Base-by-base conservation (phyloP, 2,113 vertebrate species). In the Numida meleagris region DNA sequence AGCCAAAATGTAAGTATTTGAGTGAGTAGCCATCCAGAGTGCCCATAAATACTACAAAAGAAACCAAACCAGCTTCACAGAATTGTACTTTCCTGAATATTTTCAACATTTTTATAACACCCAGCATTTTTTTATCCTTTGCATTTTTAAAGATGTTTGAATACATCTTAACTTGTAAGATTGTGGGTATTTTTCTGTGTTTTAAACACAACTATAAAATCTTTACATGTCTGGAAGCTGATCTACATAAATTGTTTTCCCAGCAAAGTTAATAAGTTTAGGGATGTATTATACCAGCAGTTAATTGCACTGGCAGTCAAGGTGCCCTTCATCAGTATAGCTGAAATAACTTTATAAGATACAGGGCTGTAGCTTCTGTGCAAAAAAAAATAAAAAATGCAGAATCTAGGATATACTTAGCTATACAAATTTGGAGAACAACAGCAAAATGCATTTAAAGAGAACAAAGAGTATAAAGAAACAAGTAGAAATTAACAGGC, bases 11-110 rank as follows among this genome's bases (percentile, higher is more conserved):
- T 67, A 58, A 33, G n/a, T 45, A 31, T 24, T 89, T 2, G 1
- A 57, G 15, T 18, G 84, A 68, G 10, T 4, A 58, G 16, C 3
- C 23, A 58, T 21, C 20, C 36, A 4, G 0, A 1, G 0, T 2
- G 10, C 6, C 31, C 2, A 3, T 19, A 65, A 89, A 40, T 7
- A 73, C 7, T 5, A 3, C 1, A 15, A 34, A 24, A 53, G 16
- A 6, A 87, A 15, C 24, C n/a, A 72, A 87, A 76, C 6, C 15
- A 89, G 33, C 40, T 61, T 73, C 18, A 11, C 10, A 7, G 6
- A 61, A 72, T 31, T 43, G 8, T 23, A 21, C 23, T 84, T 71
- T 42, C 4, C 34, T 19, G 63, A 87, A 29, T 25, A 42, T n/a
- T 87, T 63, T 24, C 21, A 59, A 9, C 5, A 21, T 43, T 73